phyloP scores from a whole-genome alignment of 2,797 vertebrate species.

The Acanthurus lineatus region DNA sequence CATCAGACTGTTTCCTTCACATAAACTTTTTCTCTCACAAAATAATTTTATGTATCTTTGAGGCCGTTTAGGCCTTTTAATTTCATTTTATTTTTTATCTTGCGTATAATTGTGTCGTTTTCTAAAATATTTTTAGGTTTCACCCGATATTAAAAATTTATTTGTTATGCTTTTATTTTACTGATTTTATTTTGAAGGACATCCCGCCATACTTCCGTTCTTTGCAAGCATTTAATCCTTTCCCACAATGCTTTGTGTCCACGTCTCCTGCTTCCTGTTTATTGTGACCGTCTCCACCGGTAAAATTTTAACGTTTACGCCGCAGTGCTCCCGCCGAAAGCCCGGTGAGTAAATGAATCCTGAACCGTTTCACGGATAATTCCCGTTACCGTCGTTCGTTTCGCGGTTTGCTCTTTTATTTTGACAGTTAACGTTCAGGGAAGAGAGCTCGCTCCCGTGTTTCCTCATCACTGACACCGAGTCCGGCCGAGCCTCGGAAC shows the following conservation, averaged over 20 bases:
- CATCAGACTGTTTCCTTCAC: no score
- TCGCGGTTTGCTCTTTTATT: constrained; percentile 41
- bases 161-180: no score
- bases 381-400: not conserved
- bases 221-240: constrained; percentile 81
- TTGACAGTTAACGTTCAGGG: constrained; percentile 34
- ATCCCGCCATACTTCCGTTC: constrained; percentile 51
- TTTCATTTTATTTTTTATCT: not conserved
- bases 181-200: constrained; percentile 60
- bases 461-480: constrained; percentile 61
- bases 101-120: no score
- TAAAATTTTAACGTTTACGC: constrained; percentile 45
- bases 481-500: constrained; percentile 53
- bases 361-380: not conserved
- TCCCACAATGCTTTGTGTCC: constrained; percentile 85
- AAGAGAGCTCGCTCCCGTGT: constrained; percentile 39
- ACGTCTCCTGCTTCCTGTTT: constrained; percentile 83
- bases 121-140: no score
- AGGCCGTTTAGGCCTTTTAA: no score
- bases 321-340: constrained; percentile 14
- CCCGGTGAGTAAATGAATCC: constrained; percentile 64
- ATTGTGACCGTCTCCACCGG: constrained; percentile 77
- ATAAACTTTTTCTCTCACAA: no score
- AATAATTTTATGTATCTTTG: no score
- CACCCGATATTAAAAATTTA: no score